Evolutionary conservation across 1,140 invertebrate genomes (phyloP), one percentile per base, ranked within the genome.

Genomic region (Drosophila bifasciata): DNA sequence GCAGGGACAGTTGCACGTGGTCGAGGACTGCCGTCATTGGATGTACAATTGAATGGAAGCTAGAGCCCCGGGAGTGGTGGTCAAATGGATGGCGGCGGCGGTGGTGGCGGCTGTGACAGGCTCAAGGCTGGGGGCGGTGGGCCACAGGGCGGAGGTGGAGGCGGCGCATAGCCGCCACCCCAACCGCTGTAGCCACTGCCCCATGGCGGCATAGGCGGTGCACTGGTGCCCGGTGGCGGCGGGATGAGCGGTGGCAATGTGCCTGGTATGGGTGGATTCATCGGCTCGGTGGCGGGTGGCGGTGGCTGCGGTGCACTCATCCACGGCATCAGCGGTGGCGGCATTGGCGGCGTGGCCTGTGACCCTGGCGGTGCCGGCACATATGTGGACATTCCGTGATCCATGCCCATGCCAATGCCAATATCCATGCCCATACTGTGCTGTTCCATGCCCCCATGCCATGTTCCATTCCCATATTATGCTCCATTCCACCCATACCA

Each of bases 51-150:
- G 3, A 36, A 13, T 13, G 32, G 32, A 13, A 13, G 32, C 32
- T 36, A 19, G 28, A 39, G 17, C 28, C 21, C 43, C 21, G 23
- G 48, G 21, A 53, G 15, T 13, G 39, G 32, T n/a, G 43, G 56
- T 85, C 62, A 91, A 25, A 76, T 80, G n/a, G 83, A 92, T 46
- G 93, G 92, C 11, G 93, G 93, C 28, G 93, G 93, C 63, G 92
- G 92, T 76, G 92, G 92, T 21, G 90, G 90, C n/a, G 85, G 90
- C 48, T 90, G 88, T 9, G 79, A 46, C 51, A 90, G 49, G 36
- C 66, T 67, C 9, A 91, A 57, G 5, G 76, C 56, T 15, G 94
- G 93, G 28, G 94, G 94, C 41, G 94, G 94, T 7, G 92, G 93
- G 3, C 92, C 93, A 43, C 92, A 92, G 13, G 93, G 92, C 19